Evolutionary conservation across 2,888 invertebrate species (phyloP), one percentile per base, ranked within the genome.

Genomic region (Acronicta psi): DNA sequence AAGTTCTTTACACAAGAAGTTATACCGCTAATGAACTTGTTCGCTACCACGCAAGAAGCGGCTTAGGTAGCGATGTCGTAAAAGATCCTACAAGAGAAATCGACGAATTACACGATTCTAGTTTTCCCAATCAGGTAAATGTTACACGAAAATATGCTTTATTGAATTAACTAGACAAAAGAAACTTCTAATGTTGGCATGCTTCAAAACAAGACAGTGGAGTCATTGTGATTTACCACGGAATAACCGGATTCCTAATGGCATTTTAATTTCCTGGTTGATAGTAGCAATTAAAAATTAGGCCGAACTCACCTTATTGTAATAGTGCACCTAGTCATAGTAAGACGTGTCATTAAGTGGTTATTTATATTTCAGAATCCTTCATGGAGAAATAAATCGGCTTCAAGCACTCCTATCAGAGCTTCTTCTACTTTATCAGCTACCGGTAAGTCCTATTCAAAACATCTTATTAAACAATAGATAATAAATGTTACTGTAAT

Each of bases 221-320:
- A 62, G 73, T 62, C 60, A 61, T 68, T 63, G 70, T 85, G 80
- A 86, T 85, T 88, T 84, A 90, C 91, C 91, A 79, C 91, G 90
- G 75, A 80, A 80, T 69, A 91, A 93, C 93, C 88, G 87, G 93
- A 88, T 89, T 75, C 75, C 43, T 93, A 93, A 93, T 86, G 89
- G 84, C 83, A 84, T 85, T 89, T 91, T 91, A 92, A 93, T 92
- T 81, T 84, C 76, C 76, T 86, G 73, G 74, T 84, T 82, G 79
- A 82, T 85, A 81, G 80, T 76, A 75, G 76, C 77, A 81, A 91
- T 91, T 90, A 88, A 83, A 81, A 88, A 87, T 80, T 83, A 83
- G 84, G 80, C 80, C 81, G 73, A 75, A 75, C 63, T 73, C 64
- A 82, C 73, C 80, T 84, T 87, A 91, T 86, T 89, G 60, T 82